Evolutionary conservation across 2,888 invertebrate species (phyloP).

Genomic region (Sinelater perroti): DNA sequence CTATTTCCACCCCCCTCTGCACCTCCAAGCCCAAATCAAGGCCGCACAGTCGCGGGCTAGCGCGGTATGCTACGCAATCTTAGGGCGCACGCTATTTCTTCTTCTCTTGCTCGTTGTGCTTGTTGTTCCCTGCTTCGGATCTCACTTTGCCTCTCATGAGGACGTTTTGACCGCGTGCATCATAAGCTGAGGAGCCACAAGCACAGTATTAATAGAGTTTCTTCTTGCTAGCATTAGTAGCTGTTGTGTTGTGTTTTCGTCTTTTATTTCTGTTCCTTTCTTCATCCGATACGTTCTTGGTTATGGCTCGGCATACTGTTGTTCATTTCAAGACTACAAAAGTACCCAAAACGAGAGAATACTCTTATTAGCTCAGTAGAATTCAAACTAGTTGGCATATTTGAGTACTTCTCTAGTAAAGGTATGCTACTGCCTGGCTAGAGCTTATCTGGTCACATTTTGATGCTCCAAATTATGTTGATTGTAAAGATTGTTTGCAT

Average conservation of each 20-base stretch:
- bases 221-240: conserved; percentile 38
- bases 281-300: conserved; percentile 12
- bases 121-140: conserved; percentile 40
- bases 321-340: too few relatives aligned
- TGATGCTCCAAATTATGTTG: too few relatives aligned
- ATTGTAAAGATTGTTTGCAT: too few relatives aligned
- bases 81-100: conserved; percentile 61
- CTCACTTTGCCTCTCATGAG: too few relatives aligned
- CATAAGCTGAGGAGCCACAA: conserved; percentile 23
- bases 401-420: too few relatives aligned
- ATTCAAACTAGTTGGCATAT: too few relatives aligned
- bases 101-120: conserved; percentile 63
- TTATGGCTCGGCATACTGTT: conserved; percentile 23
- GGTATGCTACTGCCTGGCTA: too few relatives aligned
- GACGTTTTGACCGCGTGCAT: too few relatives aligned
- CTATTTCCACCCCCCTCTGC: conserved; percentile 99
- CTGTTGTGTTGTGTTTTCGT: conserved; percentile 35
- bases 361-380: too few relatives aligned
- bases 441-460: too few relatives aligned
- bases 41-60: conserved; percentile 93
- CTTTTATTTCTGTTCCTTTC: conserved; percentile 23
- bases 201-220: conserved; percentile 29
- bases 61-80: conserved; percentile 82
- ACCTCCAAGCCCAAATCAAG: conserved; percentile 99
- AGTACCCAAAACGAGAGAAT: too few relatives aligned